A percentile compares a stretch with the other conserved stretches of the same genome.
phyloP scores from a whole-genome alignment of 1,140 invertebrate species.

The Olivierus martensii region DNA sequence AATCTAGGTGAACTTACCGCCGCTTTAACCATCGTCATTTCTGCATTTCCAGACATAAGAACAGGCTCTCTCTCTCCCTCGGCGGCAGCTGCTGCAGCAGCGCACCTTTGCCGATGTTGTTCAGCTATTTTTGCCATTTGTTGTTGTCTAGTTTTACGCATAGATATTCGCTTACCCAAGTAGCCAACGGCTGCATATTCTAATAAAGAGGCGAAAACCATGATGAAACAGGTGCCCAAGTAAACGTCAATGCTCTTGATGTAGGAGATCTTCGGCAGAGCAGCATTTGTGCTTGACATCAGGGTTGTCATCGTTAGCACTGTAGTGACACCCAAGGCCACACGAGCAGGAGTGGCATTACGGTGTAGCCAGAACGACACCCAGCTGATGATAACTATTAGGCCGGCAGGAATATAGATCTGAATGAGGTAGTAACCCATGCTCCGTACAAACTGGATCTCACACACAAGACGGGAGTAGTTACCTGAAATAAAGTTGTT shows the following conservation, averaged over 20 bases:
- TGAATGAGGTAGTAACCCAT: constrained; percentile 99
- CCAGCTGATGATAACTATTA: constrained; percentile 99
- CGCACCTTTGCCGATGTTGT: constrained; percentile 37
- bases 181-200: constrained; percentile 90
- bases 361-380: constrained; percentile 91
- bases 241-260: constrained; percentile 98
- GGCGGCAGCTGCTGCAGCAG: constrained; percentile 12
- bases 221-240: constrained; percentile 95
- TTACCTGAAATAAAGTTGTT: constrained; percentile 51
- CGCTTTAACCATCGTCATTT: constrained; percentile 15
- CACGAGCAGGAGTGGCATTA: constrained; percentile 90
- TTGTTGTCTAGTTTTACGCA: constrained; percentile 78
- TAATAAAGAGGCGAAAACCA: constrained; percentile 88
- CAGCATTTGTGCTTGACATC: constrained; percentile 95
- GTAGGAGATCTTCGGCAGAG: constrained; percentile 95
- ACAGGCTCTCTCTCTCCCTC: constrained; percentile 14
- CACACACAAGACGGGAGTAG: constrained; percentile 91
- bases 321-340: constrained; percentile 90
- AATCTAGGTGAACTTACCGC: constrained; percentile 3
- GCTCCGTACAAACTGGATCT: constrained; percentile 93
- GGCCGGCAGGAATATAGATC: constrained; percentile 95
- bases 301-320: constrained; percentile 96
- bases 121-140: constrained; percentile 77
- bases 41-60: constrained; percentile 14
- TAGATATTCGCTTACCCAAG: constrained; percentile 88